Percentiles rank a stretch among this genome's conserved stretches.
phyloP scores from a whole-genome alignment of 2,888 invertebrate species.

The Halictus quadricinctus region DNA sequence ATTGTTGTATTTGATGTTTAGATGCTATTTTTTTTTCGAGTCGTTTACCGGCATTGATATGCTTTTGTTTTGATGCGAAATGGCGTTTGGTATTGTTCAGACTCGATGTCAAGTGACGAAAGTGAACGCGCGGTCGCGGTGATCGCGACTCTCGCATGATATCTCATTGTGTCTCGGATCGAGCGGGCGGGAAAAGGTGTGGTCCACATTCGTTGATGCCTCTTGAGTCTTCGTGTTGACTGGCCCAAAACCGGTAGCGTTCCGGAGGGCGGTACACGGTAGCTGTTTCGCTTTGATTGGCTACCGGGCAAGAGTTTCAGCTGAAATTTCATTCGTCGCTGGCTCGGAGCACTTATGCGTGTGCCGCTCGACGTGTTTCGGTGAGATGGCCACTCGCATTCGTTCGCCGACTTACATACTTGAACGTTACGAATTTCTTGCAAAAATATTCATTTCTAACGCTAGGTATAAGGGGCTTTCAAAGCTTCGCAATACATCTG shows the following conservation, averaged over 20 bases:
- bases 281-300: constrained; percentile 79
- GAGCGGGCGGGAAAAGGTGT: constrained; percentile 67
- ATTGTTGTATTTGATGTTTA: not conserved
- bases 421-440: not conserved
- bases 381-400: not conserved
- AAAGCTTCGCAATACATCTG: not conserved
- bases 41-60: no score
- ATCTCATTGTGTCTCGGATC: constrained; percentile 29
- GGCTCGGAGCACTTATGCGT: not conserved
- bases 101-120: not conserved
- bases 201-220: constrained; percentile 62
- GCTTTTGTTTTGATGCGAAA: not conserved
- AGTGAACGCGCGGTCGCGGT: not conserved
- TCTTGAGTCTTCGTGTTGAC: constrained; percentile 62
- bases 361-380: not conserved
- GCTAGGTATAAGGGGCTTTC: not conserved
- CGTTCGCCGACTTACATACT: no score
- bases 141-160: not conserved
- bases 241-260: constrained; percentile 80
- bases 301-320: constrained; percentile 65
- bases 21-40: not conserved
- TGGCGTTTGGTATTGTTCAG: not conserved
- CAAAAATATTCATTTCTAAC: not conserved
- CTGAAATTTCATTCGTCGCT: constrained; percentile 50
- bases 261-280: constrained; percentile 81